Evolutionary conservation across 2,797 vertebrate species (phyloP), one percentile per base, ranked within the genome.

Genomic region (Phylloscopus collybita): DNA sequence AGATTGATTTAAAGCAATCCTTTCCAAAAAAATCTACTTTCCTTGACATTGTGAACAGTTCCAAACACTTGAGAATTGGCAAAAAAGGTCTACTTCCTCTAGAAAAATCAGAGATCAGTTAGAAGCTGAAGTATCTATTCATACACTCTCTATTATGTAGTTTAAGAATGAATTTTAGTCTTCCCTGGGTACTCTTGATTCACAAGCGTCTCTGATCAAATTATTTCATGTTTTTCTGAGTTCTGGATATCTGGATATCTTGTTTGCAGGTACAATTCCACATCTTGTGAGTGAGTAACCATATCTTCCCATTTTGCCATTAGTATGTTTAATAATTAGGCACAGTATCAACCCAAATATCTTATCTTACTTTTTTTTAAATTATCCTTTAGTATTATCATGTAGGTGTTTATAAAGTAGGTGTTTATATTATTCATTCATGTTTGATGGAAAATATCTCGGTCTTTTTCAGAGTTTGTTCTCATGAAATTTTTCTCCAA

Each of bases 131-230:
- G 9, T 42, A 70, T n/a, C 38, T 4, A 21, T 61, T 70, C 26
- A n/a, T 27, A 19, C 1, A 7, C 2, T 32, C 3, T 14, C 6
- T 51, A 50, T 27, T 54, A 4, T 10, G 3, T 29, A 64, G 38
- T 67, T 86, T 50, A 84, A 54, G 8, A 50, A 57, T 16, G 0
- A 34, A 34, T 57, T 70, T 81, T 73, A 4, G 7, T 47, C 2
- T 30, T 80, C 12, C 38, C 54, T 79, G 21, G 78, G 4, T 30
- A 38, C 2, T 10, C 14, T 70, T 71, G 30, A 59, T 81, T 44
- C 22, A n/a, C 30, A 56, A 74, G 5, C 5, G n/a, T 38, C 5
- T 73, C 27, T 76, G 36, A 57, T 49, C 5, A 15, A 5, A 27
- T 60, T 81, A 66, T 65, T 32, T 6, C 27, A 56, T 5, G 18